These are phyloP conservation scores for Umimayanthus chanpuru DNA, from an alignment of 92 coral and sea anemone species.

Conservation along the genomic window DNA sequence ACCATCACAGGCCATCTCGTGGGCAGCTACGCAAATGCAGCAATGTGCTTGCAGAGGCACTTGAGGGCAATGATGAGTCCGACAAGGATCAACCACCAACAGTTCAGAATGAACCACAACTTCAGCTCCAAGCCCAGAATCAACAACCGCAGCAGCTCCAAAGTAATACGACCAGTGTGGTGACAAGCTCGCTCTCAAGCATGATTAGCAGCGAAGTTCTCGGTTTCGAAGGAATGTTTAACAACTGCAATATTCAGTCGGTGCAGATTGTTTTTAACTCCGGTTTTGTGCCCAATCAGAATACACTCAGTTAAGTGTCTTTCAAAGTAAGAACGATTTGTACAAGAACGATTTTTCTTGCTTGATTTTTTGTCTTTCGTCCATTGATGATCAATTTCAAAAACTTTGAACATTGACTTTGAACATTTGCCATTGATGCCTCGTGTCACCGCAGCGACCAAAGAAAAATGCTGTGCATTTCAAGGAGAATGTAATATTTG, in stretches of 20 bases:
- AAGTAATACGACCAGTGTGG: background rate
- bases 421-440: background rate
- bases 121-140: background rate
- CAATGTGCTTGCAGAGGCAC: background rate
- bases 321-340: too few relatives aligned
- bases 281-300: background rate
- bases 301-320: background rate
- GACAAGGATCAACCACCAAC: background rate
- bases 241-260: background rate
- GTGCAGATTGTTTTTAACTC: too few relatives aligned
- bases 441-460: too few relatives aligned
- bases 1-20: constrained; percentile 1
- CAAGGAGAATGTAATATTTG: too few relatives aligned
- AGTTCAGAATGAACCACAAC: background rate
- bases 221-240: background rate
- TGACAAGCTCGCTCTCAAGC: background rate
- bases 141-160: background rate
- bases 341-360: background rate
- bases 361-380: background rate
- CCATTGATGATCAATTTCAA: background rate
- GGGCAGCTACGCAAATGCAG: background rate
- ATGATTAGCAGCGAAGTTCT: background rate
- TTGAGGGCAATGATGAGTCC: background rate
- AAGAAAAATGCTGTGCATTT: too few relatives aligned
- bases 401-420: too few relatives aligned